Conservation (phyloP, 2,888 invertebrate genomes). For the Cataglyphis cursor region DNA sequence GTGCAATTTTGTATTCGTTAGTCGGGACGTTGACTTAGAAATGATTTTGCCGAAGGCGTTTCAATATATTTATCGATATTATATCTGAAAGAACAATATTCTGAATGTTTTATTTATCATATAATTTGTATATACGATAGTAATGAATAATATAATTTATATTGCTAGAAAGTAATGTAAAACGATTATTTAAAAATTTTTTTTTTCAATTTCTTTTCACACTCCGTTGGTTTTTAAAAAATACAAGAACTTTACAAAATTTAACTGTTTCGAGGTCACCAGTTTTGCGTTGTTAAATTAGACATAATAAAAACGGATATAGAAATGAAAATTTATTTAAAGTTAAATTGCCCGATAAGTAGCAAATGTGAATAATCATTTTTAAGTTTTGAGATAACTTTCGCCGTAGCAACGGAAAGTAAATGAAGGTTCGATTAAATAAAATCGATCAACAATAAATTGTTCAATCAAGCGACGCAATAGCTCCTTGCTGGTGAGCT, state of each 20-base stretch:
- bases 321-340: conserved; percentile 37
- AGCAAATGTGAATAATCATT: conserved; percentile 19
- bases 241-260: not conserved
- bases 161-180: not conserved
- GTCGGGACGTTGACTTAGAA: not conserved
- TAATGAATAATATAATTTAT: conserved; percentile 14
- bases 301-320: not conserved
- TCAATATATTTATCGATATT: not conserved
- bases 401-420: conserved; percentile 23
- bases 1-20: conserved; percentile 19
- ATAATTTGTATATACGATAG: not conserved
- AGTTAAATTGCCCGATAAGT: conserved; percentile 43
- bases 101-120: not conserved
- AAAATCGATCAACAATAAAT: conserved; percentile 57
- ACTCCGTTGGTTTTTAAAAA: not conserved
- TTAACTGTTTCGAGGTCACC: conserved; percentile 1
- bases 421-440: conserved; percentile 38
- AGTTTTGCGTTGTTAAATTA: conserved; percentile 4
- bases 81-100: not conserved
- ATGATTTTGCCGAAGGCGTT: not conserved
- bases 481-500: conserved; percentile 45
- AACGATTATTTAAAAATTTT: conserved; percentile 11
- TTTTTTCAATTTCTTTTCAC: conserved; percentile 4
- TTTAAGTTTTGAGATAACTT: conserved; percentile 31
- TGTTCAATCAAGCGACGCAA: conserved; percentile 47